Evolutionary conservation across 2,888 invertebrate species (phyloP).

Genomic region (Athalia cordata): DNA sequence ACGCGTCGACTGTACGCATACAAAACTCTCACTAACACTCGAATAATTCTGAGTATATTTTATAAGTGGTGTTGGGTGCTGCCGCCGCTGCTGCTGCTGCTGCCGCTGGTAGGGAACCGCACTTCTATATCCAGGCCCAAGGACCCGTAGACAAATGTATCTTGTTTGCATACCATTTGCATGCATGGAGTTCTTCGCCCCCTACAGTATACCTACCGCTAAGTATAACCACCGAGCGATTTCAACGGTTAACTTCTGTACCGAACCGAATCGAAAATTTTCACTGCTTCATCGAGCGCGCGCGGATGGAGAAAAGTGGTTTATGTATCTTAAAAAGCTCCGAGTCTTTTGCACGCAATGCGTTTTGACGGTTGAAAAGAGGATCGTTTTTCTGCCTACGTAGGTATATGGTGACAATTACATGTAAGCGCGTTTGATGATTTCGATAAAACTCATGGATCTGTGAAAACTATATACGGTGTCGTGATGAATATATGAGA

Average conservation of each 20-base stretch:
- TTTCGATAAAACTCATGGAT: neutral
- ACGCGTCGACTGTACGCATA: too few species aligned
- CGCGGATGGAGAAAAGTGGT: neutral
- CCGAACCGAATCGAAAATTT: constrained; percentile 57
- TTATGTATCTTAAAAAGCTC: neutral
- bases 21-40: too few species aligned
- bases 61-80: too few species aligned
- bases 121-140: constrained; percentile 52
- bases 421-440: neutral
- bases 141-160: constrained; percentile 71
- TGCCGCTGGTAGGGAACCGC: neutral
- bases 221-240: constrained; percentile 47
- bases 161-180: constrained; percentile 73
- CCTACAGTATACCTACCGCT: neutral
- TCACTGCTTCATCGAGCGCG: constrained; percentile 30
- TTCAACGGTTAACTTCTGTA: constrained; percentile 68
- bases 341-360: neutral
- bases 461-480: constrained; percentile 42
- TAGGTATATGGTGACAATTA: neutral
- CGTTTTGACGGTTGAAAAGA: neutral
- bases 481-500: constrained; percentile 57
- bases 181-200: constrained; percentile 70
- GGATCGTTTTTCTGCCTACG: neutral
- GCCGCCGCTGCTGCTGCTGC: neutral
- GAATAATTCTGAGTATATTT: too few species aligned